Base-by-base conservation (phyloP, 2,888 invertebrate genomes). In the Acanthosepion esculentum region DNA sequence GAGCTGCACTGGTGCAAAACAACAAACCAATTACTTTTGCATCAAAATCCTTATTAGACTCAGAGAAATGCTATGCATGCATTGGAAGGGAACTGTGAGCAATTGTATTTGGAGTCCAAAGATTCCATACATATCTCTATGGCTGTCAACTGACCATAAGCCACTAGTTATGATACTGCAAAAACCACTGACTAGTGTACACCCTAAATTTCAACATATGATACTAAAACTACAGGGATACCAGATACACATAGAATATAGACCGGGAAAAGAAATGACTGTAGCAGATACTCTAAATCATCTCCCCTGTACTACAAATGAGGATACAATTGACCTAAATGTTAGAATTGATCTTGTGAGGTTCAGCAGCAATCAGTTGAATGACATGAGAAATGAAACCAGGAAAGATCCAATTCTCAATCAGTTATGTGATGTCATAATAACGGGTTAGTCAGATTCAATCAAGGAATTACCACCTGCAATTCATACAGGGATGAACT, bases 31-130 rank as follows among this genome's bases (percentile, higher is more conserved):
- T 95, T 23, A 41, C 41, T 41, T 41, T 41, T 41, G 41, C 41
- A 41, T 41, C 41, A 41, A 41, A 95, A 95, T 26, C 95, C 94
- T n/a, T n/a, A n/a, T n/a, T n/a, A n/a, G n/a, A n/a, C n/a, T n/a
- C n/a, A n/a, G n/a, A n/a, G n/a, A n/a, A 59, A 95, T 95, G 8
- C 95, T 95, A 95, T 94, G 95, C 95, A 18, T 94, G 95, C 55
- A 96, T 95, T 6, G 95, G 95, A 93, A 94, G 95, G 48, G 95
- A 96, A 93, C 94, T 95, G 18, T 55, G 96, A n/a, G 95, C 95
- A 53, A 94, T 95, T 26, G 95, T 95, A 1, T 95, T 95, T 59
- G 95, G 95, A 6, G 94, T 94, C 41, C 91, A 95, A 93, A 59
- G 94, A 48, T 95, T 95, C 53, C 95, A 95, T 94, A 95, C 78